phyloP scores from a whole-genome alignment of 2,888 invertebrate genomes.

The Ectemnius continuus region DNA sequence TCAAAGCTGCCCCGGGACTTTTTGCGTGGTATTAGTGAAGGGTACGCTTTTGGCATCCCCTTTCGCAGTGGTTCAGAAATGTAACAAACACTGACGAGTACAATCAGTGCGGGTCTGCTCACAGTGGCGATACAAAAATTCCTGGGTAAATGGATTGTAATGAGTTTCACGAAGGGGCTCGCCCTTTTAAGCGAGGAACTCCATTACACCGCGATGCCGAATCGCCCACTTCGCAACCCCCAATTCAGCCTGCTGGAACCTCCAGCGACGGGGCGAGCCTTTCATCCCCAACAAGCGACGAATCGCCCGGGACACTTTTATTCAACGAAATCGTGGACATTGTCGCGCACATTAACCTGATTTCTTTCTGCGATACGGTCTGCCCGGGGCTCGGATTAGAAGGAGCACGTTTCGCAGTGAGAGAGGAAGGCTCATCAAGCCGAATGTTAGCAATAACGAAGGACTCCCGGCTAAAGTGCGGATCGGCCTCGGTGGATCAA shows the following conservation, averaged over 20 bases:
- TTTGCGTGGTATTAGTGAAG: neutral
- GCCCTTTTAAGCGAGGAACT: conserved; percentile 31
- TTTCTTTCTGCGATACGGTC: conserved; percentile 29
- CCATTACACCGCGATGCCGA: conserved; percentile 23
- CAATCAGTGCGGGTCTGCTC: neutral
- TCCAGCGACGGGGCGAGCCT: conserved; percentile 12
- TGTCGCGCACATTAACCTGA: conserved; percentile 50
- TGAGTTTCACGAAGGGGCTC: conserved; percentile 22
- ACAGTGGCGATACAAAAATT: conserved; percentile 26
- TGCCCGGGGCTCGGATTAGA: conserved; percentile 10
- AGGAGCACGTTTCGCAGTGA: conserved; percentile 22
- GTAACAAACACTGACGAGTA: conserved; percentile 25
- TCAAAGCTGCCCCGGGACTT: neutral
- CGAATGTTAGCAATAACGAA: conserved; percentile 30
- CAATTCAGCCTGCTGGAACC: conserved; percentile 12
- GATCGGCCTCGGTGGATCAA: conserved; percentile 35
- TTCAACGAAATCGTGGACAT: conserved; percentile 45
- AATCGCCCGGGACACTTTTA: conserved; percentile 37
- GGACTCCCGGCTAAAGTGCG: conserved; percentile 19
- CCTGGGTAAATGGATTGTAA: conserved; percentile 40
- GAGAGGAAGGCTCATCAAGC: conserved; percentile 23
- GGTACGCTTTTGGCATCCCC: conserved; percentile 7
- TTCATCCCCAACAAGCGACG: conserved; percentile 16
- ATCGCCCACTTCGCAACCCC: conserved; percentile 18
- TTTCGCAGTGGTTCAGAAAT: neutral